Base-by-base conservation (phyloP, 2,888 invertebrate species). In the Drosophila siamana region DNA sequence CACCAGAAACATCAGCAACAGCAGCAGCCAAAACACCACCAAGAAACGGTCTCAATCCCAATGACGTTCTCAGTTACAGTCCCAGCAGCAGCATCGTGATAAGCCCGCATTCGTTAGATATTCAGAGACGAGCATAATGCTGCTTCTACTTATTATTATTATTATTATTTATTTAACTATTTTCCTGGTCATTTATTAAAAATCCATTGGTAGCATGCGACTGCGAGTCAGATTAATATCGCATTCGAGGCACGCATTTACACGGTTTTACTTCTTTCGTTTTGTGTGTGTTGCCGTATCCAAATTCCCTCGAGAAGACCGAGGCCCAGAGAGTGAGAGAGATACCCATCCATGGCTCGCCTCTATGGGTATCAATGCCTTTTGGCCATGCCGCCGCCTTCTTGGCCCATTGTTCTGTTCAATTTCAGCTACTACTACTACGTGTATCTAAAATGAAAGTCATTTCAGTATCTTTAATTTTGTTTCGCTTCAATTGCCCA, bases 401-500 rank as follows among this genome's bases (percentile, higher is more conserved):
- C 59, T 68, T 43, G 62, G 52, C 55, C 79, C 64, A 78, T 82
- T 82, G 81, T 81, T 76, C 55, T 64, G 36, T 55, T 64, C 67
- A 55, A 15, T n/a, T n/a, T n/a, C n/a, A n/a, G n/a, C n/a, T n/a
- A n/a, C 15, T 38, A 38, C 36, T 38, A 38, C 36, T 62, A 62
- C 28, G 36, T 33, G 62, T 63, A 50, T 76, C 86, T 78, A 85
- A 85, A 89, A 78, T 89, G 89, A 89, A 89, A 89, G 89, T 89
- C 89, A 89, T 86, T 89, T 85, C 80, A 71, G 77, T 78, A 80
- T 85, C 86, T 86, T 87, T 82, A 84, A 87, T 88, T 84, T 72
- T 78, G 69, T 72, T 77, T 73, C 79, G 64, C 46, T 66, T 77
- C 67, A 77, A 50, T 73, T 69, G 65, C 44, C 40, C 73, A 73